These are phyloP conservation scores for Periparus ater DNA, from an alignment of 2,797 vertebrate genomes.

Conservation along the genomic window DNA sequence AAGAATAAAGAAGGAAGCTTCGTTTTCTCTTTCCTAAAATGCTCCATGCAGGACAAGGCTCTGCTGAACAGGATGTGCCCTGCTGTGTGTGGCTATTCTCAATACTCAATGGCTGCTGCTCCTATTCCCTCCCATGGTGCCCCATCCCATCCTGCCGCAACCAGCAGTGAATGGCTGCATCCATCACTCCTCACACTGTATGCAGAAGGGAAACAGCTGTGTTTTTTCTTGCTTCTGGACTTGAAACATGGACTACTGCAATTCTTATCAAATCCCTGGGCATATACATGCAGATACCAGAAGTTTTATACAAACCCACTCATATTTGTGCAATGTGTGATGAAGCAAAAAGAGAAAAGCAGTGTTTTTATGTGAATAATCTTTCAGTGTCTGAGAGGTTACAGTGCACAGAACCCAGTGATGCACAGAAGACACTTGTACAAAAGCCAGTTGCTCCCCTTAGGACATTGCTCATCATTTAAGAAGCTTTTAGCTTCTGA, in stretches of 20 bases:
- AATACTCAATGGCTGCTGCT: rapidly evolving
- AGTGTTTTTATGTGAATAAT: not conserved
- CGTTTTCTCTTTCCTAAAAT: not conserved
- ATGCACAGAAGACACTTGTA: not conserved
- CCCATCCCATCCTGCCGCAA: not conserved
- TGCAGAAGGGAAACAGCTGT: not conserved
- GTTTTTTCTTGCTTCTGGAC: not conserved
- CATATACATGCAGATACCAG: not conserved
- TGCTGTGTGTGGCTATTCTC: rapidly evolving
- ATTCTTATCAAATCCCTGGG: not conserved
- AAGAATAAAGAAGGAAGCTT: not conserved
- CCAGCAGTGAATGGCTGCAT: not conserved
- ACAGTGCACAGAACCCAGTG: not conserved
- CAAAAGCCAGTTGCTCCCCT: not conserved
- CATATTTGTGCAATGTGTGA: not conserved
- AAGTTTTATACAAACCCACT: not conserved
- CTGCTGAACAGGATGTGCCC: not conserved
- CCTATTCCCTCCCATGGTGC: not conserved
- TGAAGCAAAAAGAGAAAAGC: not conserved
- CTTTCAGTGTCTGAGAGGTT: not conserved
- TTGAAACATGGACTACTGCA: not conserved
- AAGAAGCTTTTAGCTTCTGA: not conserved
- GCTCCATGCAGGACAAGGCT: not conserved
- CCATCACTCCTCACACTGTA: not conserved
- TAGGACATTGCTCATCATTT: not conserved